A percentile compares a stretch with the other conserved stretches of the same genome.
Evolutionary conservation across 2,113 vertebrate genomes (phyloP).

Genomic region (Chiloscyllium plagiosum): DNA sequence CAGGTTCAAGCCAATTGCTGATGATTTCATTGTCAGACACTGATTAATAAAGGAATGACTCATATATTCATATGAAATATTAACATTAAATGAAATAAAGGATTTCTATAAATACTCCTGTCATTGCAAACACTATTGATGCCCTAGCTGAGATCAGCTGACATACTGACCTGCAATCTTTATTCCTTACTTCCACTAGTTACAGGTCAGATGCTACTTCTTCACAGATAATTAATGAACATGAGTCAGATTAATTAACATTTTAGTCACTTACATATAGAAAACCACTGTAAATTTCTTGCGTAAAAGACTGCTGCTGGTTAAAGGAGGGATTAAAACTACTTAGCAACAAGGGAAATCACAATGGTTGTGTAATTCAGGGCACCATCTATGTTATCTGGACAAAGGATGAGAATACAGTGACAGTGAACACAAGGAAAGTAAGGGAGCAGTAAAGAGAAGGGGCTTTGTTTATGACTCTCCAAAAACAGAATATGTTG

Average conservation of each 20-base stretch:
- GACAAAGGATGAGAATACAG: neutral
- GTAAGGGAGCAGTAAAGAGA: neutral
- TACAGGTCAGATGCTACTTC: neutral
- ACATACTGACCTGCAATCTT: neutral
- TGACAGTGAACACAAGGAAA: neutral
- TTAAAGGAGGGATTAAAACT: neutral
- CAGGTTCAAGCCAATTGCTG: neutral
- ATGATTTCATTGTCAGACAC: neutral
- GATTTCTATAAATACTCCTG: constrained; percentile 6
- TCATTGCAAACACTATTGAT: neutral
- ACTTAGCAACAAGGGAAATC: neutral
- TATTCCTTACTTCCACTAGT: neutral
- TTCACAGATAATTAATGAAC: neutral
- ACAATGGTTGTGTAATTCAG: neutral
- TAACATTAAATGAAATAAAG: neutral
- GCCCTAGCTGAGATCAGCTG: neutral
- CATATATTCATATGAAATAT: constrained; percentile 11
- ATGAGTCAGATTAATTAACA: neutral
- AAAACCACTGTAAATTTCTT: neutral
- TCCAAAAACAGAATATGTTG: neutral
- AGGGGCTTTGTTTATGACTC: neutral
- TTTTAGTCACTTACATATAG: neutral
- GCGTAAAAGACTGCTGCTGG: neutral
- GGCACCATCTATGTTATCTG: neutral
- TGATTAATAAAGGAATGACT: neutral